Evolutionary conservation across 2,113 vertebrate species (phyloP), one percentile per base, ranked within the genome.

Genomic region (Hypanus sabinus): DNA sequence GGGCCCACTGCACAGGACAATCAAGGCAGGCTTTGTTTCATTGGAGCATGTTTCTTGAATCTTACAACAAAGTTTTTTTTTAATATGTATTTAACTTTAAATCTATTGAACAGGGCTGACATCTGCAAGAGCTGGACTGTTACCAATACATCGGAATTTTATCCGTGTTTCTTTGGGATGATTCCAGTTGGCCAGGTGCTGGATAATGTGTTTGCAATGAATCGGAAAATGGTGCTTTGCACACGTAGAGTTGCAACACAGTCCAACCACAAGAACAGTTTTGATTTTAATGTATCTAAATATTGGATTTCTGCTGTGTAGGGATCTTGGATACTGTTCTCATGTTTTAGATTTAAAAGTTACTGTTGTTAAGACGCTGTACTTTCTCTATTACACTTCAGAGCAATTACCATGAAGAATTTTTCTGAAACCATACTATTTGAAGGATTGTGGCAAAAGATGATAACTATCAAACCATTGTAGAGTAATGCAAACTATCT

Each of bases 391-490:
- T 7, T 8, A 36, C 22, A 22, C 18, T 87, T 87, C 60, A 30
- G 46, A 87, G 11, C 9, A 62, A 30, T 87, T 60, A 30, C 83
- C 30, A 10, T 87, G 46, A 24, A 30, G 46, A 87, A n/a, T 87
- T 11, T 30, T 87, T 2, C 36, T 62, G 20, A 10, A 85, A 65
- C 60, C n/a, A 5, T 62, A 27, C 57, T 62, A 62, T 85, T 57
- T 1, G 12, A 90, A 65, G 55, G 18, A 70, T 10, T 22, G 62
- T 36, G 10, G 36, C 62, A 68, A n/a, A 60, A 90, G 62, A 91
- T 91, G 60, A 16, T 90, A 22, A 65, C 30, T 68, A n/a, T 90
- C 87, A 33, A 90, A 90, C n/a, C 62, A 70, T 91, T 91, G 62
- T 38, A n/a, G 10, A 60, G 24, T 0, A 11, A 1, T 30, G 62